Conservation (phyloP, 2,113 vertebrate genomes). For the Rattus rattus region DNA sequence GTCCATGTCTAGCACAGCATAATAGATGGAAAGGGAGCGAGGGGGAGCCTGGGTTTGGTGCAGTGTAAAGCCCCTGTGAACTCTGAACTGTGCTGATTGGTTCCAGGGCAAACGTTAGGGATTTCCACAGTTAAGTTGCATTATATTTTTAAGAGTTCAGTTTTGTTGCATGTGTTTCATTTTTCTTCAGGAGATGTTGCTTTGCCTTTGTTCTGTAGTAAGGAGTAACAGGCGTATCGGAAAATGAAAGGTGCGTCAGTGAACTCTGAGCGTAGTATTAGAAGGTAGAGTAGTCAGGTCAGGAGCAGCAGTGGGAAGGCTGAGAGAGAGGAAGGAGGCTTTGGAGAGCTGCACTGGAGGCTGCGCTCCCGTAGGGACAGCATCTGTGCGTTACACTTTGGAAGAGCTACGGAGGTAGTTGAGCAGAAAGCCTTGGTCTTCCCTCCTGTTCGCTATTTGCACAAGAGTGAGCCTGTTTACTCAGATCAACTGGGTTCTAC, state of each 20-base stretch:
- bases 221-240: slow-evolving; percentile 43
- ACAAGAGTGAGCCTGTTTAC: slow-evolving; percentile 23
- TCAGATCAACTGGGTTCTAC: slow-evolving; percentile 13
- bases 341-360: neutral
- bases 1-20: slow-evolving; percentile 54
- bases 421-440: slow-evolving; percentile 27
- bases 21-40: slow-evolving; percentile 40
- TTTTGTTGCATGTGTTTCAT: slow-evolving; percentile 51
- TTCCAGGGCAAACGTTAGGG: slow-evolving; percentile 69
- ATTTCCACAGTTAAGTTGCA: slow-evolving; percentile 72
- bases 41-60: neutral
- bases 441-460: neutral
- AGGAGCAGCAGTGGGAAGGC: slow-evolving; percentile 36
- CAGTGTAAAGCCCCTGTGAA: slow-evolving; percentile 59
- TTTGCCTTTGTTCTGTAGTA: slow-evolving; percentile 27
- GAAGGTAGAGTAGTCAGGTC: neutral
- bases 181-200: slow-evolving; percentile 52
- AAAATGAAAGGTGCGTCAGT: slow-evolving; percentile 39
- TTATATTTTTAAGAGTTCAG: slow-evolving; percentile 56
- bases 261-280: neutral
- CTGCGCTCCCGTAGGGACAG: neutral
- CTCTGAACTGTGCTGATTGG: slow-evolving; percentile 78
- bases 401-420: neutral
- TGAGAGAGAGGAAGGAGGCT: neutral
- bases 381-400: neutral